Evolutionary conservation across 2,888 invertebrate species (phyloP), one percentile per base, ranked within the genome.

Genomic region (Dolomedes plantarius): DNA sequence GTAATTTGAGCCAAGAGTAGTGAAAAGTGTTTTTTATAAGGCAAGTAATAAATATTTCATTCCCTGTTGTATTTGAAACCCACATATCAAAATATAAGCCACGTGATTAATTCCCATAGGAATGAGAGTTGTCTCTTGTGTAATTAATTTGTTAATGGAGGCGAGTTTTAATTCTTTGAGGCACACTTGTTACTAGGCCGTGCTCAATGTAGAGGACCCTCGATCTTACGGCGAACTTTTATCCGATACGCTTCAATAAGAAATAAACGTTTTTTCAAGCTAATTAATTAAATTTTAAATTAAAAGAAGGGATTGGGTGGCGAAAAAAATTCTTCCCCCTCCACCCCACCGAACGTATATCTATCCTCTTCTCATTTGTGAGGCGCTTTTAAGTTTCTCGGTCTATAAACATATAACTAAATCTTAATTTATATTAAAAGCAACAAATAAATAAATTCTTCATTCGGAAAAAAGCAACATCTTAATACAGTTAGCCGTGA

Each of bases 401-500:
- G 77, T 77, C 73, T 85, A 85, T 78, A 85, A 77, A 77, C 72
- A 77, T 77, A 85, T 78, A 77, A 85, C 77, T 77, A 85, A 85
- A 85, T 85, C 83, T 85, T 85, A 85, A 77, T 85, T 85, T 85
- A 85, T 85, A 85, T 85, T 77, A 85, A 83, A 77, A 76, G 71
- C 64, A 77, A 85, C 77, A 85, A 85, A 85, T 77, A 77, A 83
- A 77, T 83, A 85, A 85, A 77, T 83, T 76, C 62, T 56, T 46
- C 68, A 67, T 85, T 78, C 23, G 76, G 41, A 56, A 80, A 73
- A 71, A 76, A 64, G 39, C 65, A 77, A 85, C 85, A 69, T 74
- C 85, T 79, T 86, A 86, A 86, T 79, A 79, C 85, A 86, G 85
- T 86, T 86, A 83, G 83, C 77, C 72, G 77, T 83, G 85, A 86